Evolutionary conservation across 2,113 vertebrate species (phyloP), one percentile per base, ranked within the genome.

Genomic region (Copsychus sechellarum): DNA sequence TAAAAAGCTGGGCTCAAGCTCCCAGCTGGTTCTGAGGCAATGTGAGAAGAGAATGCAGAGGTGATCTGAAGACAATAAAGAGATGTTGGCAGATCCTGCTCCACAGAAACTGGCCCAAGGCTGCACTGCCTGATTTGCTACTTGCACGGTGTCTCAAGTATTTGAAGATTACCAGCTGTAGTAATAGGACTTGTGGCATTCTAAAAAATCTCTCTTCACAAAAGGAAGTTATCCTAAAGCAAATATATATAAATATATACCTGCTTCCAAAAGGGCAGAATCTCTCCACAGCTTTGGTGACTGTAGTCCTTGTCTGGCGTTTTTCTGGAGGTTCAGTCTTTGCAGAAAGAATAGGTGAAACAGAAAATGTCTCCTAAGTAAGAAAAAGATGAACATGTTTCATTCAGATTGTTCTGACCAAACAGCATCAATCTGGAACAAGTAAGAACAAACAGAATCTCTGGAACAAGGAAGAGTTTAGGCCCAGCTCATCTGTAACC

Each of bases 211-310:
- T 5, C 47, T 45, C 42, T 56, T 60, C 25, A 62, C 11, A 62
- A 80, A 36, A 77, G 14, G 11, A 69, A 88, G 6, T 10, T 74
- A 50, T 13, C 45, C 43, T 53, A 70, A 36, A 62, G 50, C 13
- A 31, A 23, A 70, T 28, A 28, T 6, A 43, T 51, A n/a, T 8
- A 43, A 67, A n/a, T 6, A 47, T 7, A 50, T 98, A 99, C 99
- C 99, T 99, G 96, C 93, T 98, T 82, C 97, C 98, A 97, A 98
- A 97, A 53, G 98, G 97, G n/a, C 97, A 96, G 54, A 98, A 98
- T 83, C 96, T 98, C 95, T 98, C 97, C 78, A 98, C 97, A 94
- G 98, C 97, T 96, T 98, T 95, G 29, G 93, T 95, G 87, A 98
- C 92, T 25, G 95, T 79, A 91, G 84, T 95, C 54, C 96, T 97